These are phyloP conservation scores for Eristalinus sepulchralis DNA, from an alignment of 2,888 invertebrate genomes.

Conservation along the genomic window DNA sequence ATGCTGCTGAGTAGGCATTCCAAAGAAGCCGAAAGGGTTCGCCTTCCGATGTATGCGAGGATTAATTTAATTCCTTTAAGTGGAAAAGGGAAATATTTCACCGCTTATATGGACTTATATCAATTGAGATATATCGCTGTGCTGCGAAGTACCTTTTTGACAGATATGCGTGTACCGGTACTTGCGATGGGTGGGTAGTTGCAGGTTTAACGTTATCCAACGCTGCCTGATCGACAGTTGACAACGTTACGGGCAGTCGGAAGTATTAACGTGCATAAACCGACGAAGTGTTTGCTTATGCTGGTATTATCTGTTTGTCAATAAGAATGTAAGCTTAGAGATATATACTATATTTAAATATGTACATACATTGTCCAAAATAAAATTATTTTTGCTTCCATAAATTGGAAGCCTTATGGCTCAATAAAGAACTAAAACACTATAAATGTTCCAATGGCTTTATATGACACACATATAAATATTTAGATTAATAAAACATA, in stretches of 20 bases:
- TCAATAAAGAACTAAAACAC: no score
- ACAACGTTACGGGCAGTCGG: background rate
- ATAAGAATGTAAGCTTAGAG: no score
- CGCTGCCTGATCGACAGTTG: background rate
- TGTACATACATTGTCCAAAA: no score
- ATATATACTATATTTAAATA: no score
- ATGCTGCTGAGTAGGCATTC: slow-evolving; percentile 64
- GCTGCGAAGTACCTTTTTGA: slow-evolving; percentile 50
- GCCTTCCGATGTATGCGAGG: slow-evolving; percentile 34
- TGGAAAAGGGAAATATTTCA: slow-evolving; percentile 67
- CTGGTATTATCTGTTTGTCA: background rate
- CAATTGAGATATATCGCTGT: slow-evolving; percentile 66
- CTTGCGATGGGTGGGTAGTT: background rate
- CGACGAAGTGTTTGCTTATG: background rate
- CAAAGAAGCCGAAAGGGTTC: slow-evolving; percentile 47
- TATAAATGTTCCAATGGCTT: no score
- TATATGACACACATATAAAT: no score
- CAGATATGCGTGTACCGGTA: slow-evolving; percentile 7
- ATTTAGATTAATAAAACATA: no score
- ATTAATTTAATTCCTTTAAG: slow-evolving; percentile 70
- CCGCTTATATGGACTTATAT: slow-evolving; percentile 66
- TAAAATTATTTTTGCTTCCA: no score
- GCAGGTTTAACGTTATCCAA: background rate
- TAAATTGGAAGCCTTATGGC: no score
- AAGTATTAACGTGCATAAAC: background rate